Base-by-base conservation (phyloP, 2,888 invertebrate species). In the Philaethria dido region DNA sequence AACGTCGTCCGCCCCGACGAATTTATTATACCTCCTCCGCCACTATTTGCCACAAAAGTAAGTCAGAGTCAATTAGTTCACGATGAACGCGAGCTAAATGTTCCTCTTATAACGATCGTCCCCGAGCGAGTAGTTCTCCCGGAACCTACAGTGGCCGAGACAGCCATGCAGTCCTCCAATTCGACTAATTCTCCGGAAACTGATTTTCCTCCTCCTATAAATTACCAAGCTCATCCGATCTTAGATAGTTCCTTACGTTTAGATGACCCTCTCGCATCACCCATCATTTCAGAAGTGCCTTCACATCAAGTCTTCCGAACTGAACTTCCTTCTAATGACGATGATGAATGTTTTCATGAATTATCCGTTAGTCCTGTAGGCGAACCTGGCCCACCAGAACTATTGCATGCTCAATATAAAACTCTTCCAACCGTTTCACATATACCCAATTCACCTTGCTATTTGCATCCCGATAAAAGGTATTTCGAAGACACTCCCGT, bases 21-120 rank as follows among this genome's bases (percentile, higher is more conserved):
- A 75, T 83, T 88, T 80, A 92, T 92, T 81, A 91, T 92, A 71
- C 92, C 92, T 75, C 92, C 92, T 82, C 92, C 92, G 83, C 92
- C 92, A 77, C 83, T 87, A 77, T 92, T 92, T 80, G 88, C 90
- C 77, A 84, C 87, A 72, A 82, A 87, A 81, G 88, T 86, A 87
- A 89, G 86, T 88, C 85, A 86, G 74, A 81, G 77, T 79, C 78
- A 81, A 71, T 78, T 83, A 76, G 73, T 79, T 74, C 79, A 77
- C 67, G 80, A 84, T 62, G 81, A 79, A 69, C 77, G 77, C 65
- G 83, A 84, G 57, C 74, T 82, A 70, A 78, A 79, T 71, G 74
- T 83, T 69, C 84, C 89, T 68, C 87, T 87, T 70, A 89, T 92
- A 74, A 86, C 86, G 63, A 78, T 92, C 54, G 80, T 92, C 64